Conservation (phyloP, 1,140 invertebrate genomes). For the Teleogryllus occipitalis region DNA sequence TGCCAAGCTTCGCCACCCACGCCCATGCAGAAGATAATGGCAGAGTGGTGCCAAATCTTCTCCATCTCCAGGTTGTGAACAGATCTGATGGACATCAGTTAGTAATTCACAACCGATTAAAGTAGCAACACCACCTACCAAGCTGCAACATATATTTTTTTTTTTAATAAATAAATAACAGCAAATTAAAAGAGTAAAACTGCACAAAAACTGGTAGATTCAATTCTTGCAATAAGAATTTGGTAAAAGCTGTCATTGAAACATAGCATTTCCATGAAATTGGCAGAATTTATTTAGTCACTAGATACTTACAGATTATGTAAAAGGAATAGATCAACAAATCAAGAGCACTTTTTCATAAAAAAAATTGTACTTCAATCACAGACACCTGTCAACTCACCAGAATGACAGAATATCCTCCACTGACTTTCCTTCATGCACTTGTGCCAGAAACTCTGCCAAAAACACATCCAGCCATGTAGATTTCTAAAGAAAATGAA, state of each 20-base stretch:
- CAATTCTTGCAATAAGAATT: background rate
- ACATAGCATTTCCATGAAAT: too few species aligned
- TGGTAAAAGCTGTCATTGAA: too few species aligned
- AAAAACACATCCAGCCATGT: constrained; percentile 56
- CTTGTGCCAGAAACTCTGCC: constrained; percentile 49
- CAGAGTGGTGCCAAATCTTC: constrained; percentile 39
- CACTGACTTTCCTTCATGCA: constrained; percentile 47
- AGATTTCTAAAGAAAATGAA: constrained; percentile 47
- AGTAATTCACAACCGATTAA: constrained; percentile 52
- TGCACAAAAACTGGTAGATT: background rate
- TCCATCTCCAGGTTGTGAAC: constrained; percentile 35
- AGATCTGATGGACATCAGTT: constrained; percentile 50
- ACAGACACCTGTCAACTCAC: constrained; percentile 34
- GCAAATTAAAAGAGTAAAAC: background rate
- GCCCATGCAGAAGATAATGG: constrained; percentile 46
- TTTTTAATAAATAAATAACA: background rate
- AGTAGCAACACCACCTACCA: constrained; percentile 42
- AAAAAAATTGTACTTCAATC: too few species aligned
- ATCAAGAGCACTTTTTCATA: too few species aligned
- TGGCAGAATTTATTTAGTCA: too few species aligned
- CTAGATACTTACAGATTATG: too few species aligned
- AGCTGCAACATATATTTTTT: constrained; percentile 18
- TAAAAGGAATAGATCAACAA: too few species aligned
- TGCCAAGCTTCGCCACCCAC: constrained; percentile 52
- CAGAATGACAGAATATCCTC: constrained; percentile 51